Base-by-base conservation (phyloP, 2,888 invertebrate species). In the Epinotia demarniana region DNA sequence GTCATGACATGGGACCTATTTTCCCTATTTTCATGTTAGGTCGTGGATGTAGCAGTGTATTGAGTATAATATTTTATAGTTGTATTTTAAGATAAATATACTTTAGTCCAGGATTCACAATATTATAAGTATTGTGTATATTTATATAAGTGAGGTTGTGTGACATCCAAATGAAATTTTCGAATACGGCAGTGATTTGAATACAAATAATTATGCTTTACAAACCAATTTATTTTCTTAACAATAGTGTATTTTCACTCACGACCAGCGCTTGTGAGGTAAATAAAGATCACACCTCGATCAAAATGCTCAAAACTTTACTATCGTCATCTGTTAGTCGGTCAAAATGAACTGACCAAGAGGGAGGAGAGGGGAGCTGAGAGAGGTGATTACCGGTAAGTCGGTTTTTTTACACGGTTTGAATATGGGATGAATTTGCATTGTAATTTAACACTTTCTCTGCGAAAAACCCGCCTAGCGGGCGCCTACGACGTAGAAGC, bases 251-350 rank as follows among this genome's bases (percentile, higher is more conserved):
- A n/a, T 66, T 33, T 66, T 53, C 11, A 4, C 64, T 27, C 23
- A 2, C 49, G 18, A 12, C 16, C 9, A 43, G 62, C 53, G n/a
- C n/a, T 12, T 53, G 53, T 18, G 53, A 11, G 43, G 70, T 27
- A 70, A 70, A 60, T 33, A 60, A 58, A 13, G 5, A 43, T 46
- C 70, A 49, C 70, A 49, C 61, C 53, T 49, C 39, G 58, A 5
- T 55, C 67, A 49, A 61, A 33, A 53, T 19, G 18, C 61, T 70
- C 49, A 27, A 33, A 13, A 61, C 53, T 70, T 70, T 61, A 61
- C 49, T 19, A 18, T 33, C 43, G 70, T 18, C 49, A 57, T 43
- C 27, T 58, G 49, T 61, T 60, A 6, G 27, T 33, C 49, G 46
- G n/a, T 53, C 49, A 53, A 70, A 33, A 61, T 33, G 8, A 53